phyloP scores from a whole-genome alignment of 1,140 invertebrate genomes.

The Pseudomyrmex sp. region DNA sequence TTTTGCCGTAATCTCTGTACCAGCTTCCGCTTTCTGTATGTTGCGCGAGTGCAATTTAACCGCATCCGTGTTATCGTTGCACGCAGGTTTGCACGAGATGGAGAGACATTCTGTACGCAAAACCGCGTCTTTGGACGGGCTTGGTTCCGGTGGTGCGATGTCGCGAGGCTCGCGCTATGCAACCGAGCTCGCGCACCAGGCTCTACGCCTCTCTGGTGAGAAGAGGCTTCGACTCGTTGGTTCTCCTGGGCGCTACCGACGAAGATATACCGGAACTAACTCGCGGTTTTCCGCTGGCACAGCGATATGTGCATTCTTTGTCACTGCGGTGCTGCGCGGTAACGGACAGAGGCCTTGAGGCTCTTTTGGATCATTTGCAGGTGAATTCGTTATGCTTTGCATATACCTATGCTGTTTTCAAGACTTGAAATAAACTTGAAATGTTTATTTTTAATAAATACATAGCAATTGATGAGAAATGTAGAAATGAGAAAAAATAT shows the following conservation, averaged over 20 bases:
- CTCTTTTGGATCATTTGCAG: conserved; percentile 93
- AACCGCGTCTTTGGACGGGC: conserved; percentile 93
- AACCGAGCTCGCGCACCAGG: conserved; percentile 88
- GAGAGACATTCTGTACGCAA: conserved; percentile 94
- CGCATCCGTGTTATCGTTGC: not conserved
- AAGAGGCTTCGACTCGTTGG: conserved; percentile 94
- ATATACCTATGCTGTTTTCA: not conserved
- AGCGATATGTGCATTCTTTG: conserved; percentile 93
- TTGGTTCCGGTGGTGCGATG: conserved; percentile 93
- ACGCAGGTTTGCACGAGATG: conserved; percentile 90
- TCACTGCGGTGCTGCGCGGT: conserved; percentile 94
- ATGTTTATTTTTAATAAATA: not conserved
- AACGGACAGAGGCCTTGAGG: conserved; percentile 94
- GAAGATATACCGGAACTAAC: conserved; percentile 95
- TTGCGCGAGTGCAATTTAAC: not conserved
- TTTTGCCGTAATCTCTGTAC: not conserved
- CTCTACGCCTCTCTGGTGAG: conserved; percentile 93
- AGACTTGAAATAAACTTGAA: not conserved
- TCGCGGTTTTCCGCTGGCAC: conserved; percentile 92
- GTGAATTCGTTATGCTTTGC: conserved; percentile 79
- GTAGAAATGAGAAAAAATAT: not conserved
- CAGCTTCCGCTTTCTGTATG: not conserved
- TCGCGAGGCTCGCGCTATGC: conserved; percentile 89
- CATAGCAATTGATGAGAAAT: no score
- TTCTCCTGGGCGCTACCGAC: conserved; percentile 93